Evolutionary conservation across 2,113 vertebrate species (phyloP), one percentile per base, ranked within the genome.

Genomic region (Sylvia atricapilla): DNA sequence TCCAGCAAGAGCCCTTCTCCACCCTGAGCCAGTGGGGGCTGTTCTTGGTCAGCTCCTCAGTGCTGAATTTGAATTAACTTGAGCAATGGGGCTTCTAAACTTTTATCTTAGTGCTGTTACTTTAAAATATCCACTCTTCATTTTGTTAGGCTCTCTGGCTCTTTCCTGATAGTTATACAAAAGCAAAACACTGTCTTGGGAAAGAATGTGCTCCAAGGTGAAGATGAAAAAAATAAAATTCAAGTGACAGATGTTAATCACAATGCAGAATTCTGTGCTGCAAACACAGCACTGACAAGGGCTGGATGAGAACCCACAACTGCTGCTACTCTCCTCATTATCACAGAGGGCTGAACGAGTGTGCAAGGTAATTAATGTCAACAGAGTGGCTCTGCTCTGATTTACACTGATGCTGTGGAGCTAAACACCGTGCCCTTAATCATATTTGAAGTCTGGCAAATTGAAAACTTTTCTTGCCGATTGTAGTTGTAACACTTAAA

Each of bases 201-300:
- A 7, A 7, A 1, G 37, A 27, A n/a, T 2, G 7, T 1, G 0
- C 21, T 44, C 8, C 10, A 25, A 46, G 23, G 13, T 47, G 33
- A 79, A 33, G 33, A 12, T 33, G 21, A 43, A 41, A 76, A 76
- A 72, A 46, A 3, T 12, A 20, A 55, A 80, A 56, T 21, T 68
- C 7, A 20, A 14, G 39, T 21, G 50, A 17, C 63, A 67, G 75
- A 59, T 66, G 63, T 79, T 55, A 22, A 19, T 49, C 5, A 9
- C 9, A 28, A 3, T 2, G 16, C 8, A 35, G 53, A 75, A 64
- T 37, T 60, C n/a, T 86, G 30, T 80, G 1, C 46, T 73, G 55
- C 72, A 39, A 87, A 5, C 35, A 8, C 13, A 30, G 3, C 28
- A 2, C 16, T 41, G 67, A 16, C 1, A 39, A n/a, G 35, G 33